These are phyloP conservation scores for Nomada fucata DNA, from an alignment of 2,888 invertebrate genomes.

Conservation along the genomic window DNA sequence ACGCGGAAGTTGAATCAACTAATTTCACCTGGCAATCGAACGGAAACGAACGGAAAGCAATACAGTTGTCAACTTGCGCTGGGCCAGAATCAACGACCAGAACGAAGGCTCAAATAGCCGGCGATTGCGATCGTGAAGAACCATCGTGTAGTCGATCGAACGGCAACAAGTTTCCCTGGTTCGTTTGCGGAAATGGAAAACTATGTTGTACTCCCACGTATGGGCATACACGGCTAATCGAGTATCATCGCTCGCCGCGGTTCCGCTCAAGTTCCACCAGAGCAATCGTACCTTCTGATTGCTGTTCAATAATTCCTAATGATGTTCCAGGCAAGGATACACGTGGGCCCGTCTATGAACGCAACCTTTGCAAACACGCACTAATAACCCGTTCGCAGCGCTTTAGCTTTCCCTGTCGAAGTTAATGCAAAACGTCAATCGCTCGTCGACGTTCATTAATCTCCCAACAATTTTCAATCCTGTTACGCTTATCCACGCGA, in stretches of 20 bases:
- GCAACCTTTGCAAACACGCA: no score
- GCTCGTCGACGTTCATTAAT: no score
- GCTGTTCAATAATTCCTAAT: conserved; percentile 23
- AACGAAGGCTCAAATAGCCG: conserved; percentile 9
- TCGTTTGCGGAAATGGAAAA: conserved; percentile 30
- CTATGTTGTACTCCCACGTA: background rate
- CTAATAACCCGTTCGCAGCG: no score
- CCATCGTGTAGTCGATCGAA: conserved; percentile 25
- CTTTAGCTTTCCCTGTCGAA: no score
- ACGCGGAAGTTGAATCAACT: background rate
- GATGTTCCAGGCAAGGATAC: no score
- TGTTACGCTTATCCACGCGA: background rate
- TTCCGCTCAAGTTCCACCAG: background rate
- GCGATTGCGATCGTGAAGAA: conserved; percentile 44
- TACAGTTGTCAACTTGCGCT: background rate
- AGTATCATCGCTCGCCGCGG: conserved; percentile 4
- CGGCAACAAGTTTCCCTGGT: conserved; percentile 50
- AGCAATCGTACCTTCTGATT: conserved; percentile 21
- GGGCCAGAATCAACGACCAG: no score
- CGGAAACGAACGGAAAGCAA: conserved; percentile 9
- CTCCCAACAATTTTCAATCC: conserved; percentile 3
- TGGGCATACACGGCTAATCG: conserved; percentile 27
- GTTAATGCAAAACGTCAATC: no score
- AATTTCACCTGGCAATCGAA: background rate
- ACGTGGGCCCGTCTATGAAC: no score